Conservation (phyloP, 30 jellyfish, hydroid and myxozoan species). For the Turritopsis rubra region DNA sequence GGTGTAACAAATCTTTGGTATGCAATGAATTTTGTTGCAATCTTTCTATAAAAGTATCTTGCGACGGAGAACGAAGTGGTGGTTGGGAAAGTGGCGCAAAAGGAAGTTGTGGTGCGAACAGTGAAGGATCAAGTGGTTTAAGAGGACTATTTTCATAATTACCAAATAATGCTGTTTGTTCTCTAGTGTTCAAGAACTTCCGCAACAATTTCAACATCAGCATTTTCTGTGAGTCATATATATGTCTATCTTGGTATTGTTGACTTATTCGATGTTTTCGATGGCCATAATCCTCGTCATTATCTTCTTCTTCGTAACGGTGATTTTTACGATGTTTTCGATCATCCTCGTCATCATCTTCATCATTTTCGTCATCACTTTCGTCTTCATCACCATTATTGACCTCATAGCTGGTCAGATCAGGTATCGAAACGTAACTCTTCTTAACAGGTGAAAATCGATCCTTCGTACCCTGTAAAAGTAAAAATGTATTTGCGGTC, state of each 20-base stretch:
- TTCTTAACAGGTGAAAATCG: neutral
- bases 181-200: neutral
- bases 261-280: neutral
- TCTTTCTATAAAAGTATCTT: too few species aligned
- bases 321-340: neutral
- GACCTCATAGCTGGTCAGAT: neutral
- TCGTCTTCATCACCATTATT: neutral
- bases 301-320: neutral
- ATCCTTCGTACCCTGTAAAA: neutral
- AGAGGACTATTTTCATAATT: neutral
- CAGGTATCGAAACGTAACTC: neutral
- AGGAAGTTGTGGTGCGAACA: too few species aligned
- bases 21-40: neutral
- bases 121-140: neutral
- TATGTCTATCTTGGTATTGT: neutral
- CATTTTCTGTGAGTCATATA: neutral
- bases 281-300: neutral
- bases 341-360: neutral
- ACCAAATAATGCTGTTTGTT: neutral
- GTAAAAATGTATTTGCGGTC: too few species aligned
- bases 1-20: neutral
- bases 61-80: too few species aligned
- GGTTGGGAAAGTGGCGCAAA: neutral
- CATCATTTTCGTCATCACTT: neutral
- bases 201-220: neutral